Evolutionary conservation across 1,140 invertebrate species (phyloP).

Genomic region (Caenorhabditis remanei): DNA sequence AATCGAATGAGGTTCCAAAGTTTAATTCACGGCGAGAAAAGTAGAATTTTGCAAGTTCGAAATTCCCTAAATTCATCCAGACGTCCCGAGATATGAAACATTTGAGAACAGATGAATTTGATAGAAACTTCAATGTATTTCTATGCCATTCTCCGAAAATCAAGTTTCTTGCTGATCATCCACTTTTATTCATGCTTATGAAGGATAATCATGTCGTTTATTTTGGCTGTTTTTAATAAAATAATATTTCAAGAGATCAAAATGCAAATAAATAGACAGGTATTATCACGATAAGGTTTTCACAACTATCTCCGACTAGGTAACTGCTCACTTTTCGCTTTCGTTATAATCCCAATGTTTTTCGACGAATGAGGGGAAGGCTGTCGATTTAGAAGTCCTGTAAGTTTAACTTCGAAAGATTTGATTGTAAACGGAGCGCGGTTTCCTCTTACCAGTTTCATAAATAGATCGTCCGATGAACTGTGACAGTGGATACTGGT

Average conservation of each 20-base stretch:
- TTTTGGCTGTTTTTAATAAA: too few relatives aligned
- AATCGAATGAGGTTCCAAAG: too few relatives aligned
- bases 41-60: too few relatives aligned
- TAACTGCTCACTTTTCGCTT: not conserved
- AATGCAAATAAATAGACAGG: not conserved
- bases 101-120: too few relatives aligned
- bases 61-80: too few relatives aligned
- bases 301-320: not conserved
- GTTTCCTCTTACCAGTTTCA: constrained; percentile 27
- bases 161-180: too few relatives aligned
- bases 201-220: too few relatives aligned
- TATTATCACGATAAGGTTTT: not conserved
- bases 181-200: too few relatives aligned
- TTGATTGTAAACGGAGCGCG: not conserved
- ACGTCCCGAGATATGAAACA: too few relatives aligned
- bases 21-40: too few relatives aligned
- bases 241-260: not conserved
- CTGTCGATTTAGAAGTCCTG: not conserved
- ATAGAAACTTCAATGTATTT: too few relatives aligned
- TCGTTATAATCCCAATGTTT: not conserved
- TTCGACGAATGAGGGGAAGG: not conserved
- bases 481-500: constrained; percentile 20
- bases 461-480: constrained; percentile 43
- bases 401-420: not conserved
- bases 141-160: too few relatives aligned